Evolutionary conservation across 2,113 vertebrate genomes (phyloP), one percentile per base, ranked within the genome.

Genomic region (Ophthalmolycus amberensis): DNA sequence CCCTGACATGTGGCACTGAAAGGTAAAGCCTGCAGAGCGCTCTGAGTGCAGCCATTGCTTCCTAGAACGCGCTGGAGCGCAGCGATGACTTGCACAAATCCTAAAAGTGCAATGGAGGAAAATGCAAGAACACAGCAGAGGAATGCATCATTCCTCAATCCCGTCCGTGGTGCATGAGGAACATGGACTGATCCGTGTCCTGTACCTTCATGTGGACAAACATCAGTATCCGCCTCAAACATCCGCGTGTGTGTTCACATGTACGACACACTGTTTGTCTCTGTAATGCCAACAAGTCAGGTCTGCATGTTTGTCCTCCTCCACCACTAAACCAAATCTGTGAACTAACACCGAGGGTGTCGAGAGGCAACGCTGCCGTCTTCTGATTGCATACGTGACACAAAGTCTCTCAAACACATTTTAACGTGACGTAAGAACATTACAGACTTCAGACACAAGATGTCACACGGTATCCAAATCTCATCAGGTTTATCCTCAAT

Each of bases 71-170:
- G 65, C 72, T 42, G 68, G 56, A 67, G 64, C 15, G n/a, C 25
- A 73, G 74, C 8, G 6, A 62, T 79, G 84, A 75, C 73, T 71
- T 71, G 50, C 72, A 86, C 25, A 66, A 70, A 72, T 68, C 34
- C 63, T 52, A 59, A 64, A 32, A 32, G 32, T 32, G 32, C 4
- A 32, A 32, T 4, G 4, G 32, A 32, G 32, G 32, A 32, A 32
- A 32, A 32, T 32, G 32, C 32, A 32, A 32, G 32, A 32, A 32
- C 32, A 32, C 32, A 32, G 32, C 32, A 4, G 32, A 32, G 32
- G 32, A 32, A 32, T 4, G 32, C 32, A 32, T 32, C 32, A 32
- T 32, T 32, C 3, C 3, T 32, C 3, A 32, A 32, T 32, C 32
- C 32, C 32, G 32, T 32, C 32, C 4, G 32, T 32, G 32, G 32